Base-by-base conservation (phyloP, 2,113 vertebrate species). In the Cryptotis parvus region DNA sequence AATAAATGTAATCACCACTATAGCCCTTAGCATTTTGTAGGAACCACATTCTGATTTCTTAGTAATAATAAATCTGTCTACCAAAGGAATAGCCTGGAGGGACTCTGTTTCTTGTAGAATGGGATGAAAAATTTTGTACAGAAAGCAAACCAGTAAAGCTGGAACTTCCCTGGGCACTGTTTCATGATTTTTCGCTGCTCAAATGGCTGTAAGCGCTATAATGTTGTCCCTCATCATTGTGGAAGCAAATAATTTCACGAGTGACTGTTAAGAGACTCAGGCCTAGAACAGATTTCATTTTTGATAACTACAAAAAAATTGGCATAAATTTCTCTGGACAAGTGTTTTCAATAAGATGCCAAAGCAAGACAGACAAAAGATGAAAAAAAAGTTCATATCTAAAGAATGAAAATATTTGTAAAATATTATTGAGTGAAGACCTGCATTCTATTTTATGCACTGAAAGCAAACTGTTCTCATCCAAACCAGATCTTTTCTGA, bases 1-100 rank as follows among this genome's bases (percentile, higher is more conserved):
- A 87, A 87, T 92, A 94, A 94, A 83, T 84, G 80, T 33, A 90
- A 74, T 84, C 68, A 93, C 27, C 29, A 33, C 29, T 14, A 11
- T 11, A 80, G 69, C 39, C 55, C 82, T 84, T 55, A 37, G 65
- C 35, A 66, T 92, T 95, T 80, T 1, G 0, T 35, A 27, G 89
- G 58, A 91, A 31, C n/a, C 9, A 5, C 10, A 63, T 29, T 74
- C 27, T 70, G 76, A 81, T 84, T 95, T 95, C 87, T 91, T 33
- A 78, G 69, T 73, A 82, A 10, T 74, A 93, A 79, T 77, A 75
- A 95, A 55, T 92, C 65, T 82, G 24, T 90, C 16, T 49, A 31
- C 33, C 37, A 70, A 55, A 89, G 39, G 37, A 92, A n/a, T 7
- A 87, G 29, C 35, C 79, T 77, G 31, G 35, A 88, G 78, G 83